Conservation (phyloP, 2,888 invertebrate species). For the Drosophila neonasuta region DNA sequence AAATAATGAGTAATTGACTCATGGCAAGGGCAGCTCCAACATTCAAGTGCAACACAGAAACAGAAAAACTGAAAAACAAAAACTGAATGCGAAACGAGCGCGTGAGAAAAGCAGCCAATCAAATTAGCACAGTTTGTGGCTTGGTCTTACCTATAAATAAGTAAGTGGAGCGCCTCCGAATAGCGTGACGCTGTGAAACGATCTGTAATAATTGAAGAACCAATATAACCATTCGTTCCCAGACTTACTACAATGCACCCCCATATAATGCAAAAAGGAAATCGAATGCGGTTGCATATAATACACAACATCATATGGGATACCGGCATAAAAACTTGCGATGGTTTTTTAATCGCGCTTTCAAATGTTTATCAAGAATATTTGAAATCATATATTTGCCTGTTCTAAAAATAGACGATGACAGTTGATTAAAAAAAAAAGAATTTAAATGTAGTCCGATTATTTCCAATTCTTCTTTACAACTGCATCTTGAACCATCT, state of each 20-base stretch:
- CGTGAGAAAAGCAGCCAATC: constrained; percentile 69
- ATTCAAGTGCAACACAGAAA: constrained; percentile 56
- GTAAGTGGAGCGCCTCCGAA: constrained; percentile 47
- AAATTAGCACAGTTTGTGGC: constrained; percentile 40
- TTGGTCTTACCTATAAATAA: constrained; percentile 51
- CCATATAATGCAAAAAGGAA: background rate
- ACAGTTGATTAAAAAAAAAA: background rate
- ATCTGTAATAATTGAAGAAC: constrained; percentile 32
- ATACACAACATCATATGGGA: no score
- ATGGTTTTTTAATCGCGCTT: background rate
- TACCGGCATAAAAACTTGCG: constrained; percentile 1
- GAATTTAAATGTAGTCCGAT: background rate
- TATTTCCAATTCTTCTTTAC: background rate
- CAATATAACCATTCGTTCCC: background rate
- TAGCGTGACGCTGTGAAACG: constrained; percentile 38
- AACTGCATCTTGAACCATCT: constrained; percentile 14
- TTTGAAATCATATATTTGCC: background rate
- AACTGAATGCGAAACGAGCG: constrained; percentile 64
- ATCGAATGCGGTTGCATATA: background rate
- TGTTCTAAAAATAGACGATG: background rate
- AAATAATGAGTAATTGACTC: constrained; percentile 61
- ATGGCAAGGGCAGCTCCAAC: constrained; percentile 64
- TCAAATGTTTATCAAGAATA: background rate
- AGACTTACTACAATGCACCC: background rate
- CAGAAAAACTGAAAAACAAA: background rate